phyloP scores from a whole-genome alignment of 2,797 vertebrate species.

The Bryconaethiops microstoma region DNA sequence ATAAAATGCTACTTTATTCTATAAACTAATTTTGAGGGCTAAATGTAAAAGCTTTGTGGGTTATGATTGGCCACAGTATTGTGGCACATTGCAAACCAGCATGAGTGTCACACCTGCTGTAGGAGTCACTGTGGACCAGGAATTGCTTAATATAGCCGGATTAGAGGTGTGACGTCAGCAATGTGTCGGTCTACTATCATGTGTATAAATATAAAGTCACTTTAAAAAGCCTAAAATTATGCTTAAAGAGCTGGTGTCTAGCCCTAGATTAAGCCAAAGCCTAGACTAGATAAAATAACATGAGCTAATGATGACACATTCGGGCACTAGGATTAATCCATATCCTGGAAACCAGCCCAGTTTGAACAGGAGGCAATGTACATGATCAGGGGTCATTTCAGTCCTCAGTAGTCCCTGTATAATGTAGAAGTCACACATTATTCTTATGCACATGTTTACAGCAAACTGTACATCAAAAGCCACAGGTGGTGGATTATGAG shows the following conservation, averaged over 20 bases:
- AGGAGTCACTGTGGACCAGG: conserved; percentile 19
- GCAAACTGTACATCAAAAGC: not conserved
- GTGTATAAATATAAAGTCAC: not conserved
- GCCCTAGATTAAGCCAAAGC: too few relatives aligned
- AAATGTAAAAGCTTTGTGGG: not conserved
- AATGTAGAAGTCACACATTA: not conserved
- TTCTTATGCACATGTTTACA: not conserved
- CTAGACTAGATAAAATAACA: too few relatives aligned
- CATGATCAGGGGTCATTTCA: not conserved
- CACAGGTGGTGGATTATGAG: conserved; percentile 46
- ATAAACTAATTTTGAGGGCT: not conserved
- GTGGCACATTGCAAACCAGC: conserved; percentile 43
- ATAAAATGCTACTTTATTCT: too few relatives aligned
- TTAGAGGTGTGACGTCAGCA: conserved; percentile 23
- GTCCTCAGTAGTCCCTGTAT: not conserved
- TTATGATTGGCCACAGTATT: conserved; percentile 28
- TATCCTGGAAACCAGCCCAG: too few relatives aligned
- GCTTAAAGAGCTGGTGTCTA: too few relatives aligned
- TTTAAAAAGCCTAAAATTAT: not conserved
- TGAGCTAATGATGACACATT: too few relatives aligned
- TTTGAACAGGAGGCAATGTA: not conserved
- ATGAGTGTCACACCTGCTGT: conserved; percentile 18
- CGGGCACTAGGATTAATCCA: too few relatives aligned
- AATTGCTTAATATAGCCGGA: conserved; percentile 22
- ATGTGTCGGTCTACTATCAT: not conserved